These are phyloP conservation scores for Zaprionus inermis DNA, from an alignment of 1,140 invertebrate genomes.

Conservation along the genomic window DNA sequence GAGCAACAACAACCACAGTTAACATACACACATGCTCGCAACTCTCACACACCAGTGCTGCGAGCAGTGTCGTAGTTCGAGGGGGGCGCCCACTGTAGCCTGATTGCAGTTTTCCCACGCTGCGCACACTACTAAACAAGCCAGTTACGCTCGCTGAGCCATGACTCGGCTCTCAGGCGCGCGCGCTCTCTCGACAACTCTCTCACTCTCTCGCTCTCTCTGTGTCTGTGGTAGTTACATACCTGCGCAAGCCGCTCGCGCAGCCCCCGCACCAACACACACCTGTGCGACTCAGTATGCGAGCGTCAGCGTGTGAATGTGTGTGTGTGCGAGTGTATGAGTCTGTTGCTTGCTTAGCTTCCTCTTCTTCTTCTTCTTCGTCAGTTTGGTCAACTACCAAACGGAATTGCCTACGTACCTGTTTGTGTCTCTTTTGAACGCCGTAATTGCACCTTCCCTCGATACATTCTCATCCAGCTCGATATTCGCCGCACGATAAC, in stretches of 20 bases:
- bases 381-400: constrained; percentile 70
- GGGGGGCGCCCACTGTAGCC: constrained; percentile 12
- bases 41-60: neutral
- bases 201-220: constrained; percentile 6
- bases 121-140: constrained; percentile 52
- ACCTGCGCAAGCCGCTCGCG: constrained; percentile 63
- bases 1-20: constrained; percentile 24
- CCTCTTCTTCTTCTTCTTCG: constrained; percentile 33
- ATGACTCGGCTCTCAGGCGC: constrained; percentile 56
- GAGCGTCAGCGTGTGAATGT: neutral
- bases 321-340: constrained; percentile 28
- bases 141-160: constrained; percentile 74
- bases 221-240: constrained; percentile 52
- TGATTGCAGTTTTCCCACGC: constrained; percentile 67
- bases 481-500: neutral
- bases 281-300: constrained; percentile 46
- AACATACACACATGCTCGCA: constrained; percentile 1
- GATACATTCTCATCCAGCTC: constrained; percentile 10
- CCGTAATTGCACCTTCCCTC: constrained; percentile 29
- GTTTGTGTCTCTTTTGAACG: constrained; percentile 51
- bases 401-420: constrained; percentile 76
- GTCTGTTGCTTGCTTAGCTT: constrained; percentile 31
- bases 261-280: constrained; percentile 46
- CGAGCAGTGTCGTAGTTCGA: constrained; percentile 33
- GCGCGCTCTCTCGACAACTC: constrained; percentile 9